These are phyloP conservation scores for Zosterops japonicus DNA, from an alignment of 2,113 vertebrate species.

Conservation along the genomic window DNA sequence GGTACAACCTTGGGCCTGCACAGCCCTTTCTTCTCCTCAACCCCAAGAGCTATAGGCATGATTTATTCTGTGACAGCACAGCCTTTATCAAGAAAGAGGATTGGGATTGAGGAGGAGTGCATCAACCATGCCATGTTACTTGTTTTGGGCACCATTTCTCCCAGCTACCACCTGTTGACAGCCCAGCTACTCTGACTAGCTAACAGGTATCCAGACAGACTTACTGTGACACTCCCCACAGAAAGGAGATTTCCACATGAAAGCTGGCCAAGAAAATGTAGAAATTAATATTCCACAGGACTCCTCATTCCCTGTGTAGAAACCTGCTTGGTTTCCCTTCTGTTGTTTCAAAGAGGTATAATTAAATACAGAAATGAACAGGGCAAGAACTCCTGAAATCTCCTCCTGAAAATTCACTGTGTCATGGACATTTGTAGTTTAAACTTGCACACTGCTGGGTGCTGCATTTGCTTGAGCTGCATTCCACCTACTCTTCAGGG, in stretches of 20 bases:
- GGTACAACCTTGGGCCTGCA: background rate
- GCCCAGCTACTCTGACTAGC: background rate
- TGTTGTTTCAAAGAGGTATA: background rate
- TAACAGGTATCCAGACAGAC: background rate
- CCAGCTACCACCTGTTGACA: background rate
- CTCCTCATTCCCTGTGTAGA: fast-evolving
- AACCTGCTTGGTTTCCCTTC: background rate
- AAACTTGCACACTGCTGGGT: background rate
- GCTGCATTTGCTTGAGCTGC: background rate
- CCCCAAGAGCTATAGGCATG: background rate
- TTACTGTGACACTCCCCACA: background rate
- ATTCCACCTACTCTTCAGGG: background rate
- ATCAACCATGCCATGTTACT: background rate
- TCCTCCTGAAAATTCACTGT: background rate
- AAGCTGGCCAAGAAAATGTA: background rate
- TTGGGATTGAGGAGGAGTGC: background rate
- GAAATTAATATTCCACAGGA: background rate
- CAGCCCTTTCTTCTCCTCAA: background rate
- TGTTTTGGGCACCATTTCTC: background rate
- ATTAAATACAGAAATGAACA: background rate
- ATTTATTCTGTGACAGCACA: background rate
- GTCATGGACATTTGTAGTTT: background rate
- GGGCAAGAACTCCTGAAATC: background rate
- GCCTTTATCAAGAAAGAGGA: background rate
- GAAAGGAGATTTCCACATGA: background rate